Conservation (phyloP, 2,113 vertebrate genomes). For the Pygoscelis antarcticus region DNA sequence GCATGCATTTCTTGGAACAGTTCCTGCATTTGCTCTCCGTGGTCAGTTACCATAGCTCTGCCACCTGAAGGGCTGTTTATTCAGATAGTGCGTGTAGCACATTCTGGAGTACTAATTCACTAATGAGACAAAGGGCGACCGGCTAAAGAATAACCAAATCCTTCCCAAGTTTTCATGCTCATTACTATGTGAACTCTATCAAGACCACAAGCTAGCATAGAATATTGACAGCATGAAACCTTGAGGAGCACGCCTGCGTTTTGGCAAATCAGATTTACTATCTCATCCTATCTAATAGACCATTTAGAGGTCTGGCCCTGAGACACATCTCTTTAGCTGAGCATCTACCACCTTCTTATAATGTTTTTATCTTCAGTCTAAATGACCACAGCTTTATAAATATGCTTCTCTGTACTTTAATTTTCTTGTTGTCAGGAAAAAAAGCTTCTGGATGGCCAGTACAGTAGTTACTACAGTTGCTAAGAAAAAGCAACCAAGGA, state of each 20-base stretch:
- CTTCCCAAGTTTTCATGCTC: not conserved
- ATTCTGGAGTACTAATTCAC: not conserved
- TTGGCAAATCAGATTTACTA: conserved; percentile 48
- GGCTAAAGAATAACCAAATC: not conserved
- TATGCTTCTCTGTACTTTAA: not conserved
- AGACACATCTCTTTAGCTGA: conserved; percentile 17
- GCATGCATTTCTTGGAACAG: not conserved
- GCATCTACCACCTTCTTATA: not conserved
- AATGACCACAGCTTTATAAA: not conserved
- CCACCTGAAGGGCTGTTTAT: not conserved
- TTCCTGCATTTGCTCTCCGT: not conserved
- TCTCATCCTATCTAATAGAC: conserved; percentile 29
- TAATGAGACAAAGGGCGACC: not conserved
- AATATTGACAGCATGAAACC: conserved; percentile 32
- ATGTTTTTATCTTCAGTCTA: not conserved
- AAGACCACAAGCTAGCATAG: not conserved
- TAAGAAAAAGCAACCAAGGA: not conserved
- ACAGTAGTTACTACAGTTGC: not conserved
- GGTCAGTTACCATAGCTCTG: not conserved
- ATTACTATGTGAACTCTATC: not conserved
- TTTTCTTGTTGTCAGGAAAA: not conserved
- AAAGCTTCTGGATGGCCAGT: not conserved
- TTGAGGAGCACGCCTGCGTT: not conserved
- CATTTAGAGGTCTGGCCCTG: conserved; percentile 42
- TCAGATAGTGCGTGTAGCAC: not conserved